Evolutionary conservation across 2,113 vertebrate genomes (phyloP).

Genomic region (Ophiodon elongatus): DNA sequence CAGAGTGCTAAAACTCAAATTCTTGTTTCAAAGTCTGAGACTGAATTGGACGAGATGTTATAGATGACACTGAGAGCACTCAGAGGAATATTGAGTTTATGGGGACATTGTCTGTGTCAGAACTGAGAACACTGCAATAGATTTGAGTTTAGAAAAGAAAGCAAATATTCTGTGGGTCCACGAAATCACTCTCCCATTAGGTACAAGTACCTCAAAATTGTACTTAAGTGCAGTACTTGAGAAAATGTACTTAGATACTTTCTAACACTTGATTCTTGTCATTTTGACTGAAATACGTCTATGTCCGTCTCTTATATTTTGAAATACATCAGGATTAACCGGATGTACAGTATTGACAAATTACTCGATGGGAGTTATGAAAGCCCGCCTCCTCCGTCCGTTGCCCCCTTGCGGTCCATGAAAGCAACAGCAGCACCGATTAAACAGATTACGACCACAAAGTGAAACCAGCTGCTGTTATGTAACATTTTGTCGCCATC

Average conservation of each 20-base stretch:
- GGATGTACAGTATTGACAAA: not conserved
- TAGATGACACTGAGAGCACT: not conserved
- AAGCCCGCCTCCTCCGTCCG: conserved; percentile 26
- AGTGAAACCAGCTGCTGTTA: conserved; percentile 34
- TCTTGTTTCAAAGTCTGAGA: no score
- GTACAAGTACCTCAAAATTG: not conserved
- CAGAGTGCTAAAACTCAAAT: no score
- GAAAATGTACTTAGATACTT: not conserved
- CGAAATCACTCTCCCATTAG: not conserved
- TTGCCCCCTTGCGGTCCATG: conserved; percentile 28
- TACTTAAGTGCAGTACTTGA: not conserved
- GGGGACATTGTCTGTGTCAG: not conserved
- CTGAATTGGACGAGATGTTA: no score
- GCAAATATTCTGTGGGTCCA: not conserved
- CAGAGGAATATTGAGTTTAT: not conserved
- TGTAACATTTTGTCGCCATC: conserved; percentile 25
- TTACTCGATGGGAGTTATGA: not conserved
- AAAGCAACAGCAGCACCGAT: conserved; percentile 15
- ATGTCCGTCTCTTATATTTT: conserved; percentile 37
- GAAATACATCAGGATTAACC: not conserved
- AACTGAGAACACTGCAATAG: not conserved
- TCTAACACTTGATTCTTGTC: not conserved
- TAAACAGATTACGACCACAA: conserved; percentile 9
- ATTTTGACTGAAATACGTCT: not conserved
- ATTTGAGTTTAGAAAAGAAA: not conserved